Base-by-base conservation (phyloP, 2,888 invertebrate species). In the Epirrita christyi region DNA sequence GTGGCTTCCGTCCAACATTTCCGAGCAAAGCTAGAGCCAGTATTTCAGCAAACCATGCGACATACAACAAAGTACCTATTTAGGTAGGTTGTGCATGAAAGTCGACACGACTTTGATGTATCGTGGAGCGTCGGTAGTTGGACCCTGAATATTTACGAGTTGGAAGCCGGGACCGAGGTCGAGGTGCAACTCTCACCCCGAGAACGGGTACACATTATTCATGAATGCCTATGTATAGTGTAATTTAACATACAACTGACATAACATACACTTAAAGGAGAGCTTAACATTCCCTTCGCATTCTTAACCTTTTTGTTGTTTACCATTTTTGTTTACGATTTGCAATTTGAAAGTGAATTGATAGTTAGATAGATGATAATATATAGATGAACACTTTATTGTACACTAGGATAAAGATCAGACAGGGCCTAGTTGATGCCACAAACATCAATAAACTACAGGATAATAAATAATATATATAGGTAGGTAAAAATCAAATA, bases 91-190 rank as follows among this genome's bases (percentile, higher is more conserved):
- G 70, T 73, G 72, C 78, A 79, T 79, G 76, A 77, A 70, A 80
- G 78, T 75, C 76, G 76, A 78, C 76, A 67, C 76, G 83, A 85
- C 85, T 83, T 84, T 83, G 85, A 86, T 85, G 84, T 84, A 85
- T 84, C 78, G 81, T 75, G 75, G 74, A 78, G 71, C 78, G 80
- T 70, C 75, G 73, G 71, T 70, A 75, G 79, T 77, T 71, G 81
- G 80, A 81, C 82, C 83, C 83, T 85, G 86, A 86, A 87, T 87
- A 86, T 87, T 86, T 86, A 87, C 85, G 83, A 84, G 78, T 68
- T 69, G 73, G 70, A 76, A 70, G 69, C 66, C 71, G 66, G 71
- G 68, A 29, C 70, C 67, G 70, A 66, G 64, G 66, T 60, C 68
- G 64, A 64, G 69, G 61, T 66, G 64, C 64, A 64, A 68, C 71